Conservation (phyloP, 2,888 invertebrate genomes). For the Automeris io region DNA sequence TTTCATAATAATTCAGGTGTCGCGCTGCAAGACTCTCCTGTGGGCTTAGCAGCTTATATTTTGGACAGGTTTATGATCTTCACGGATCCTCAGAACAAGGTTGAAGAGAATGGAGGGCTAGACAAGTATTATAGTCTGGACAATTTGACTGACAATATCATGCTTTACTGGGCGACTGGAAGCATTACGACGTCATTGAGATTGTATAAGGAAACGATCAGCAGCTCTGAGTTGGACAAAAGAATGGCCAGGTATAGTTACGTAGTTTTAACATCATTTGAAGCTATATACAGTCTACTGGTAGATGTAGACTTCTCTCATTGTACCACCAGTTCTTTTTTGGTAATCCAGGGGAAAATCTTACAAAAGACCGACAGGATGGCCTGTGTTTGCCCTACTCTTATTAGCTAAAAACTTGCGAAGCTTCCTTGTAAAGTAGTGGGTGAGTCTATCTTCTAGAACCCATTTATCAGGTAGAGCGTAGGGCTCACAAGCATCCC, state of each 20-base stretch:
- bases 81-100: conserved; percentile 76
- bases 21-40: conserved; percentile 85
- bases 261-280: background rate
- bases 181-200: conserved; percentile 67
- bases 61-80: conserved; percentile 88
- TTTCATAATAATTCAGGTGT: conserved; percentile 76
- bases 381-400: too few species aligned
- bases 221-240: conserved; percentile 33
- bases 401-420: too few species aligned
- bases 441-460: too few species aligned
- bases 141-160: conserved; percentile 69
- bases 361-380: too few species aligned
- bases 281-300: too few species aligned
- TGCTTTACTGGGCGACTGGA: conserved; percentile 74
- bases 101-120: conserved; percentile 79
- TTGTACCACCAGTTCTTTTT: too few species aligned
- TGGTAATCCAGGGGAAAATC: too few species aligned
- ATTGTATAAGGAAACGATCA: conserved; percentile 79
- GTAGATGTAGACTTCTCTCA: too few species aligned
- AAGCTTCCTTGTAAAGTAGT: too few species aligned
- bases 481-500: too few species aligned
- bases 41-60: conserved; percentile 91
- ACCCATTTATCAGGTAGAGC: too few species aligned
- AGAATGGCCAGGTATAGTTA: conserved; percentile 28
- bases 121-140: conserved; percentile 42